Percentiles rank a stretch among this genome's conserved stretches.
Conservation (phyloP, 2,888 invertebrate genomes). For the Tryphoninae sp. region DNA sequence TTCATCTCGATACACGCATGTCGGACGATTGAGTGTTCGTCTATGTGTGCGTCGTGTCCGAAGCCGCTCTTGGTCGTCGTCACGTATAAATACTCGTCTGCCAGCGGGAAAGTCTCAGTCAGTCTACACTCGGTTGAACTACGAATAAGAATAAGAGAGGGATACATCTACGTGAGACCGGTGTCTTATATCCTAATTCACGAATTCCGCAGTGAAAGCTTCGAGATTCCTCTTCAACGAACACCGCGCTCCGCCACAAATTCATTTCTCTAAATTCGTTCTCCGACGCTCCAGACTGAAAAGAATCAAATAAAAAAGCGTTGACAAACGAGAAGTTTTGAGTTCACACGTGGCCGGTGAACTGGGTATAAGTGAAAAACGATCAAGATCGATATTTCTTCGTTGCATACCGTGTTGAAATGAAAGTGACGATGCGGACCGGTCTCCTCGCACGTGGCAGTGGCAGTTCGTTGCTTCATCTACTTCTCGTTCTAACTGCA, state of each 20-base stretch:
- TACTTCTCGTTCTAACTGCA: conserved; percentile 41
- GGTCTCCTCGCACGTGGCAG: conserved; percentile 27
- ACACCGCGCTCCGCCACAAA: no score
- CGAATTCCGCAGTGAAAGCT: not conserved
- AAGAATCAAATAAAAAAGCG: no score
- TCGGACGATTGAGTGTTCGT: conserved; percentile 19
- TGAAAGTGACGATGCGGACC: conserved; percentile 25
- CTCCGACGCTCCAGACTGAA: no score
- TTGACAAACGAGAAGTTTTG: no score
- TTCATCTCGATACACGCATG: conserved; percentile 15
- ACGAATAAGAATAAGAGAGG: conserved; percentile 38
- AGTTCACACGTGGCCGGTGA: no score
- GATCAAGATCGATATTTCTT: not conserved
- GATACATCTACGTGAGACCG: conserved; percentile 21
- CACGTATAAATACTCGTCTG: conserved; percentile 76
- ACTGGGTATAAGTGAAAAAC: not conserved
- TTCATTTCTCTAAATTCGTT: no score
- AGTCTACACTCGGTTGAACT: conserved; percentile 63
- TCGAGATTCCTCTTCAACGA: no score
- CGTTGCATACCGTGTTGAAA: not conserved
- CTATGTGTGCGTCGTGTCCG: conserved; percentile 32
- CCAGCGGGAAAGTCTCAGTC: conserved; percentile 72
- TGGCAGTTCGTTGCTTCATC: conserved; percentile 40
- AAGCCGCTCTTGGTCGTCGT: conserved; percentile 57
- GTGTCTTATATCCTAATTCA: not conserved